Percentiles rank a stretch among this genome's conserved stretches.
phyloP scores from a whole-genome alignment of 2,888 invertebrate genomes.

The Augiades crinisus region DNA sequence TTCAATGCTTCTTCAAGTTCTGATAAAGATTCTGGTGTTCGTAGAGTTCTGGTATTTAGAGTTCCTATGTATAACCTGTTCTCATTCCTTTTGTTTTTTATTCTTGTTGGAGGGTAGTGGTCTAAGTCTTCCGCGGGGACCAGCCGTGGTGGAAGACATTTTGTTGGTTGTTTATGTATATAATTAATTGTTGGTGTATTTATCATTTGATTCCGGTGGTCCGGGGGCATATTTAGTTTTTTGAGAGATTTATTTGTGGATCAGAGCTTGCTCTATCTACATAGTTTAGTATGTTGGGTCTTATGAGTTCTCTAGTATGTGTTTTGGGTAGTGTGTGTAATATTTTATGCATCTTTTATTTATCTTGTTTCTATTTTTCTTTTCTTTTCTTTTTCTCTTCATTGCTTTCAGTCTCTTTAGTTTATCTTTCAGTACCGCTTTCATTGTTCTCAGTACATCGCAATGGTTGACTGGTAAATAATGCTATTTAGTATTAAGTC shows the following conservation, averaged over 20 bases:
- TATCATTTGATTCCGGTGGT: constrained; percentile 18
- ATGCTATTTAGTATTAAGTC: no score
- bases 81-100: constrained; percentile 9
- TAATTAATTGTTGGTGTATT: constrained; percentile 15
- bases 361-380: no score
- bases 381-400: no score
- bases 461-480: no score
- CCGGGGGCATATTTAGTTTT: constrained; percentile 18
- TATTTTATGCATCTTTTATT: no score
- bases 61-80: constrained; percentile 27
- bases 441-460: no score
- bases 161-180: no score
- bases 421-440: no score
- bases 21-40: constrained; percentile 24
- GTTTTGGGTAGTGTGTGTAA: constrained; percentile 12
- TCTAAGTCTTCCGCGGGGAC: constrained; percentile 28
- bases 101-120: constrained; percentile 30
- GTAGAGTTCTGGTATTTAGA: constrained; percentile 28
- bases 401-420: no score
- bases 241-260: constrained; percentile 19
- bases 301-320: constrained; percentile 15
- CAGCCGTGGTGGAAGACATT: constrained; percentile 12
- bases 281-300: constrained; percentile 23
- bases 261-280: constrained; percentile 22
- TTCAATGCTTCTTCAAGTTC: constrained; percentile 28